These are phyloP conservation scores for Drosophila mulleri DNA, from an alignment of 2,888 invertebrate species.

Conservation along the genomic window DNA sequence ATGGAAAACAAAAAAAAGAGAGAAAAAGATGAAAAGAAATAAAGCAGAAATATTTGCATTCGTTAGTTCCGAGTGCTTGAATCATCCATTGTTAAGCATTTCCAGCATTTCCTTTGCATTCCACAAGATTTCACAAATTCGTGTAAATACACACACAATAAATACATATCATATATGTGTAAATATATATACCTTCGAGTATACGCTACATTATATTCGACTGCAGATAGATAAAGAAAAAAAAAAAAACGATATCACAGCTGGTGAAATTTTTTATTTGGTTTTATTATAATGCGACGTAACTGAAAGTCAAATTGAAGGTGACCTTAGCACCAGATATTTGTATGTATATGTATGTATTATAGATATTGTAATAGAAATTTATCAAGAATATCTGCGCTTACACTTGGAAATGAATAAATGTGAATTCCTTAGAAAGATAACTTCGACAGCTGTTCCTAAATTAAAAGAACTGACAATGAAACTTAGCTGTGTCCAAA, in stretches of 20 bases:
- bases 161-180: background rate
- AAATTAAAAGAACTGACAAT: conserved; percentile 9
- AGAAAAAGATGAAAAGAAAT: background rate
- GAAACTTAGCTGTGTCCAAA: background rate
- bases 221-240: background rate
- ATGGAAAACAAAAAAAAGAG: background rate
- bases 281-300: background rate
- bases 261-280: background rate
- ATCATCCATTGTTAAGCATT: background rate
- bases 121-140: background rate
- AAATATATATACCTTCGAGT: background rate
- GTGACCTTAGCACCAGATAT: background rate
- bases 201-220: background rate
- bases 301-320: background rate
- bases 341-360: background rate
- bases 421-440: conserved; percentile 7
- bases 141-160: background rate
- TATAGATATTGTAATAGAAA: conserved; percentile 12
- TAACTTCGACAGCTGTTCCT: conserved; percentile 7
- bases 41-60: conserved; percentile 11
- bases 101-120: conserved; percentile 2
- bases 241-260: background rate
- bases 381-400: conserved; percentile 12
- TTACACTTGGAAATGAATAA: conserved; percentile 1
- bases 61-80: background rate